Evolutionary conservation across 2,797 vertebrate genomes (phyloP).

Genomic region (Mergus octosetaceus): DNA sequence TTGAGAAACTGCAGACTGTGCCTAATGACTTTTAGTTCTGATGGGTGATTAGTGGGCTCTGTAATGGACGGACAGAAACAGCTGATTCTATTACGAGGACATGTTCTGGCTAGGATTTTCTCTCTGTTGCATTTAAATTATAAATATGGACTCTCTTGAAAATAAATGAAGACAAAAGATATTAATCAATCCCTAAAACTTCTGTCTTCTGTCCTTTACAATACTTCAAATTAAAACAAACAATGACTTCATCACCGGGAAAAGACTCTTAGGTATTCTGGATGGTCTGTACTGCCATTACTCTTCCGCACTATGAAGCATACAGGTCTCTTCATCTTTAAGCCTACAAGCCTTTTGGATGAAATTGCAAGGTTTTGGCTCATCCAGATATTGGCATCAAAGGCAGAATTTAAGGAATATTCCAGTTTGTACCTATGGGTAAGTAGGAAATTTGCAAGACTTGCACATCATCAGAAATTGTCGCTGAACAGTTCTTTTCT

Average conservation of each 20-base stretch:
- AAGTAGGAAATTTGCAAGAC: not conserved
- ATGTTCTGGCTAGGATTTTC: slow-evolving; percentile 49
- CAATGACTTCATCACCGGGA: slow-evolving; percentile 11
- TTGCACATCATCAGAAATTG: not conserved
- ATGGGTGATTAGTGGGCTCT: slow-evolving; percentile 51
- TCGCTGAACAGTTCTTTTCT: not conserved
- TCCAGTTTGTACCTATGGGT: not conserved
- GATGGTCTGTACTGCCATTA: not conserved
- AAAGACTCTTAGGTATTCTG: not conserved
- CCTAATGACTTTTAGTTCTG: slow-evolving; percentile 66
- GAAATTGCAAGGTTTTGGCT: not conserved
- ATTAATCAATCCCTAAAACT: slow-evolving; percentile 5
- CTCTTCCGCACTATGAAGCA: not conserved
- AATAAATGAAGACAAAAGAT: slow-evolving; percentile 23
- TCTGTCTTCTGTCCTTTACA: slow-evolving; percentile 15
- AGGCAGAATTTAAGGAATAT: not conserved
- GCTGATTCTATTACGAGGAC: slow-evolving; percentile 68
- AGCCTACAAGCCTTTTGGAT: not conserved
- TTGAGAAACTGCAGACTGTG: slow-evolving; percentile 66
- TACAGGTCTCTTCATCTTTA: not conserved
- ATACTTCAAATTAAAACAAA: slow-evolving; percentile 4
- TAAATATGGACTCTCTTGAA: slow-evolving; percentile 10
- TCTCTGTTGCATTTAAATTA: slow-evolving; percentile 45
- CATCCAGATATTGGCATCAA: not conserved
- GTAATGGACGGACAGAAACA: slow-evolving; percentile 64